Evolutionary conservation across 2,797 vertebrate genomes (phyloP), one percentile per base, ranked within the genome.

Genomic region (Lutjanus argentimaculatus): DNA sequence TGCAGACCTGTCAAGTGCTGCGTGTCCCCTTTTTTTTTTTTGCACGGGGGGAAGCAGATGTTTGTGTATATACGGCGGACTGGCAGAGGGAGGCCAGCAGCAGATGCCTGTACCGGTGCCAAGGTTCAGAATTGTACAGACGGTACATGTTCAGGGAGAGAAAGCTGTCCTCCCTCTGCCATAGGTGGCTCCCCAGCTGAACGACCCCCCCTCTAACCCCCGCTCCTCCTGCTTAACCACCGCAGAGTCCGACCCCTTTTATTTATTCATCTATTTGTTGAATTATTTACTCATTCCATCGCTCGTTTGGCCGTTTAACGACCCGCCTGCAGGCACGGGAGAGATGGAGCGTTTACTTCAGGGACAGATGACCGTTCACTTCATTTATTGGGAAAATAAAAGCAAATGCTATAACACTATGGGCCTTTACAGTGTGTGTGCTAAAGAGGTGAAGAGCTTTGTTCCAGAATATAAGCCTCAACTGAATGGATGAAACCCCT

Each of bases 61-160:
- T 92, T 91, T 86, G 88, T 88, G 80, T 82, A n/a, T 88, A 70
- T 71, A 77, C 73, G 84, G 88, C 66, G 88, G 72, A 87, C 92
- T 88, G 90, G 91, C 89, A 91, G 87, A 89, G 82, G 57, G 76
- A 95, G 96, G 95, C 95, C 94, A 95, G 97, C 95, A 96, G 97
- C 98, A 99, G 98, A 99, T 99, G 98, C 98, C 97, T 97, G 97
- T 97, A 95, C 95, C 94, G 91, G 94, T 98, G 97, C 98, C 98
- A 99, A 96, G 96, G 97, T 97, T 97, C 96, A 96, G 96, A 96
- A 97, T 96, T 96, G 96, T 97, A 96, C 97, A 98, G 96, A 97
- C 97, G 95, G 96, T 96, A 94, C 97, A 97, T 97, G 97, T 97
- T 97, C 96, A 93, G 96, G 94, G 95, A 82, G 79, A 82, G 80